A percentile compares a stretch with the other conserved stretches of the same genome.
Evolutionary conservation across 2,888 invertebrate species (phyloP).

Genomic region (Heliconius hortense): DNA sequence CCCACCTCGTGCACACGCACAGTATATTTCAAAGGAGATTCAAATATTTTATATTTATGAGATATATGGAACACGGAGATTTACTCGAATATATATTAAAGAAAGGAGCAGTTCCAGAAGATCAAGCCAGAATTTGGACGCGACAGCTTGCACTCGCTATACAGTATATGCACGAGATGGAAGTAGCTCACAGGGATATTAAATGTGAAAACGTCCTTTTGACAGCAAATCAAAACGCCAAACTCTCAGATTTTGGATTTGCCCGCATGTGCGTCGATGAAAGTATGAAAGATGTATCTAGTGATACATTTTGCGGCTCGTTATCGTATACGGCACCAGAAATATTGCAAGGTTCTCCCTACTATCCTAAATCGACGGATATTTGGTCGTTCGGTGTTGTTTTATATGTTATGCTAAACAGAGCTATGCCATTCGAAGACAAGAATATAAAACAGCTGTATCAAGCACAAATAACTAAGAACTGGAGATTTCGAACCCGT

Average conservation of each 20-base stretch:
- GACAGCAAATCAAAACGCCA: slow-evolving; percentile 88
- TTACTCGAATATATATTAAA: slow-evolving; percentile 86
- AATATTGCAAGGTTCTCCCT: slow-evolving; percentile 88
- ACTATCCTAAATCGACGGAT: slow-evolving; percentile 87
- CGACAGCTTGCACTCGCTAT: slow-evolving; percentile 86
- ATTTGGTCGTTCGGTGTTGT: slow-evolving; percentile 91
- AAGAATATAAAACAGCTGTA: slow-evolving; percentile 87
- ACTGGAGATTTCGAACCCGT: slow-evolving; percentile 87
- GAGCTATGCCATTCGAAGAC: slow-evolving; percentile 92
- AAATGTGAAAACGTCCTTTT: slow-evolving; percentile 92
- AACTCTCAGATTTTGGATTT: slow-evolving; percentile 92
- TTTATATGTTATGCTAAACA: slow-evolving; percentile 90
- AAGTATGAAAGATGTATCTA: slow-evolving; percentile 76
- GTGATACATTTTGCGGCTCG: slow-evolving; percentile 93
- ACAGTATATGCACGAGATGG: slow-evolving; percentile 88
- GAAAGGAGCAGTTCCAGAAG: slow-evolving; percentile 85
- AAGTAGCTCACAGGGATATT: slow-evolving; percentile 90
- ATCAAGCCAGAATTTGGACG: slow-evolving; percentile 87
- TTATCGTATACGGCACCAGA: slow-evolving; percentile 94
- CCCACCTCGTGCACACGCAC: slow-evolving; percentile 89
- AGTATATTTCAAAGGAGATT: slow-evolving; percentile 87
- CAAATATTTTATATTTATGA: slow-evolving; percentile 90
- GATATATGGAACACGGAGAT: slow-evolving; percentile 88
- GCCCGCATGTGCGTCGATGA: slow-evolving; percentile 78
- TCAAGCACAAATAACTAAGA: slow-evolving; percentile 80